Evolutionary conservation across 2,888 invertebrate genomes (phyloP).

Genomic region (Stenchaetothrips biformis): DNA sequence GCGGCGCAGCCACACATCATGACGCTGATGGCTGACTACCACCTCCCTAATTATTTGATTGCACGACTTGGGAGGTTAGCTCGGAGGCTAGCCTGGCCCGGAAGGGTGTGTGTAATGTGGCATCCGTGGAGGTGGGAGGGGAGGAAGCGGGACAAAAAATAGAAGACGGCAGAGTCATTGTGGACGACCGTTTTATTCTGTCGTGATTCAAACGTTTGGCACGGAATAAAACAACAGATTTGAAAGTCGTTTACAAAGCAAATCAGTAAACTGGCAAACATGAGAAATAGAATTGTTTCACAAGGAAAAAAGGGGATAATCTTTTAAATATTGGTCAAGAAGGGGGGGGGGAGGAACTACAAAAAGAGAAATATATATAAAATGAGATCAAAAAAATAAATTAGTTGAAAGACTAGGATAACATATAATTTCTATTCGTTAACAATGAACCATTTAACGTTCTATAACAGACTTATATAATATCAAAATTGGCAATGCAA

Average conservation of each 20-base stretch:
- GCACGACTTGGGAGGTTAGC: not conserved
- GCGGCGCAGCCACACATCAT: not conserved
- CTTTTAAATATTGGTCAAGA: slow-evolving; percentile 3
- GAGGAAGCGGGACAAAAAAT: not conserved
- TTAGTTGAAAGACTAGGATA: slow-evolving; percentile 3
- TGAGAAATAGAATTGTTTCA: not conserved
- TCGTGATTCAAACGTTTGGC: not conserved
- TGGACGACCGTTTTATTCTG: not conserved
- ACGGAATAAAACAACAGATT: not conserved
- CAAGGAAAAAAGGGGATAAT: not conserved
- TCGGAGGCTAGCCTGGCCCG: not conserved
- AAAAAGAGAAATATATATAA: not conserved
- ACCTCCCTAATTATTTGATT: slow-evolving; percentile 22
- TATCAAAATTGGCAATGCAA: slow-evolving; percentile 5
- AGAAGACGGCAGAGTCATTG: not conserved
- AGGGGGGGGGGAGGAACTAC: not conserved
- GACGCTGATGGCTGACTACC: not conserved
- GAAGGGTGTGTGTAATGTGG: not conserved
- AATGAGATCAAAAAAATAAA: slow-evolving; percentile 11
- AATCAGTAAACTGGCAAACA: not conserved
- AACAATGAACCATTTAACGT: not conserved
- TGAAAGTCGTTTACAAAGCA: not conserved
- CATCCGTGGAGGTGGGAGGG: not conserved
- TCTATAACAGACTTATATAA: not conserved
- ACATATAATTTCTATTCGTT: not conserved